Conservation (phyloP, 2,888 invertebrate genomes). For the Morpho helenor region DNA sequence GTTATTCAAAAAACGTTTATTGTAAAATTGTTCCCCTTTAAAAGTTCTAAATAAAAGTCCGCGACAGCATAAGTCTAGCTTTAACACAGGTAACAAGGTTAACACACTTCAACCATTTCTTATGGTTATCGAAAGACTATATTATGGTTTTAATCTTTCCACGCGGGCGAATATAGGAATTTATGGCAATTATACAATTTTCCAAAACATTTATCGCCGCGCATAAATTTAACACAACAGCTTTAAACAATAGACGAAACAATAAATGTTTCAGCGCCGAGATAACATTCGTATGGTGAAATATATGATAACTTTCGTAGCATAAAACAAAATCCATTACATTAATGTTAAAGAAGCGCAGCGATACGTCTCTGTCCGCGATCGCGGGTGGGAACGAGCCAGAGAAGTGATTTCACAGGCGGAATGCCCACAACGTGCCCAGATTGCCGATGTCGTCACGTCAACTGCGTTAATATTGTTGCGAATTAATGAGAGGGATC, state of each 20-base stretch:
- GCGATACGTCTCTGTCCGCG: constrained; percentile 74
- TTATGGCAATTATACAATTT: too few relatives aligned
- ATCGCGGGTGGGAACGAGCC: constrained; percentile 52
- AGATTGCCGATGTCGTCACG: constrained; percentile 56
- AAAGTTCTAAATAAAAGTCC: too few relatives aligned
- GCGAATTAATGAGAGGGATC: constrained; percentile 59
- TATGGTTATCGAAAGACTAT: too few relatives aligned
- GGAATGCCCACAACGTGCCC: constrained; percentile 68
- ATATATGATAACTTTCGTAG: constrained; percentile 63
- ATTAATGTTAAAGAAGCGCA: constrained; percentile 72
- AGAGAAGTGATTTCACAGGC: constrained; percentile 74
- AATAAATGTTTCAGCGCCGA: constrained; percentile 7
- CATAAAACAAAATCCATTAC: constrained; percentile 74
- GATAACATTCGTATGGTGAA: constrained; percentile 34
- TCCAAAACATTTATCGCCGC: too few relatives aligned
- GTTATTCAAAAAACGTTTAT: too few relatives aligned
- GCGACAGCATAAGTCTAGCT: too few relatives aligned
- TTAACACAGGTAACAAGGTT: too few relatives aligned
- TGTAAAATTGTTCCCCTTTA: too few relatives aligned
- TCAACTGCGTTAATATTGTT: constrained; percentile 65
- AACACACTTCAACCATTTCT: too few relatives aligned
- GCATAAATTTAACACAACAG: constrained; percentile 4
- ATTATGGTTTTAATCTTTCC: too few relatives aligned
- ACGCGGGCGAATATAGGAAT: too few relatives aligned
- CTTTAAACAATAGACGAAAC: constrained; percentile 8